These are phyloP conservation scores for Lysandra bellargus DNA, from an alignment of 2,888 invertebrate species.

Conservation along the genomic window DNA sequence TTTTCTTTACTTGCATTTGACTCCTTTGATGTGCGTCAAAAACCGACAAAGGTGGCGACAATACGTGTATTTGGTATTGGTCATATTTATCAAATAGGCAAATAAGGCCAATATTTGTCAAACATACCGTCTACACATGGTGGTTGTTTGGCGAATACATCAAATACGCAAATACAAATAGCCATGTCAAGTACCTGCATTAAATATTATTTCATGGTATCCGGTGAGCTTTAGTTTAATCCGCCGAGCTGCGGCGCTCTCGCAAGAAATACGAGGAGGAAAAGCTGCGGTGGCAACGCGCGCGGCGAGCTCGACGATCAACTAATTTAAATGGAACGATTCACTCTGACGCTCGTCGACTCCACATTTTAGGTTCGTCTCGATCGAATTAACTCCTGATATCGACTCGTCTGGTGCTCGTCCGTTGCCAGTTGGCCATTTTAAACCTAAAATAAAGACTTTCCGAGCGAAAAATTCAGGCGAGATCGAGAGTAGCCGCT, in stretches of 20 bases:
- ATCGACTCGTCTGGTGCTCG: background rate
- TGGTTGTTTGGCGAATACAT: too few relatives aligned
- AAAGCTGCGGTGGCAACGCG: background rate
- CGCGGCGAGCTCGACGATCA: background rate
- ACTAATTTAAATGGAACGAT: constrained; percentile 2
- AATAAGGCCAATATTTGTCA: too few relatives aligned
- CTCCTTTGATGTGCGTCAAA: too few relatives aligned
- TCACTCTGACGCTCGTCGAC: background rate
- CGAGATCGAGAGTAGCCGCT: background rate
- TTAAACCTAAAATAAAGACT: background rate
- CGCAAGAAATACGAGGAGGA: background rate
- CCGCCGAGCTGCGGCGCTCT: background rate
- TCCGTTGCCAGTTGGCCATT: background rate
- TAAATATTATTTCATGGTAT: background rate
- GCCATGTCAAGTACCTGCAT: too few relatives aligned
- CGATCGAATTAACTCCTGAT: background rate
- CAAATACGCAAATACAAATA: too few relatives aligned
- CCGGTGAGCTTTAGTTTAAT: background rate
- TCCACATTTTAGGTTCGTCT: background rate
- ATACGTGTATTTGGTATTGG: too few relatives aligned
- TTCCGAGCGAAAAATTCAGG: background rate
- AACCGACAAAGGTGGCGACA: too few relatives aligned
- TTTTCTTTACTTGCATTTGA: too few relatives aligned
- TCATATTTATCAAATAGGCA: too few relatives aligned
- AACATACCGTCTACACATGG: too few relatives aligned